phyloP scores from a whole-genome alignment of 2,797 vertebrate species.

The Leucoraja ocellata region DNA sequence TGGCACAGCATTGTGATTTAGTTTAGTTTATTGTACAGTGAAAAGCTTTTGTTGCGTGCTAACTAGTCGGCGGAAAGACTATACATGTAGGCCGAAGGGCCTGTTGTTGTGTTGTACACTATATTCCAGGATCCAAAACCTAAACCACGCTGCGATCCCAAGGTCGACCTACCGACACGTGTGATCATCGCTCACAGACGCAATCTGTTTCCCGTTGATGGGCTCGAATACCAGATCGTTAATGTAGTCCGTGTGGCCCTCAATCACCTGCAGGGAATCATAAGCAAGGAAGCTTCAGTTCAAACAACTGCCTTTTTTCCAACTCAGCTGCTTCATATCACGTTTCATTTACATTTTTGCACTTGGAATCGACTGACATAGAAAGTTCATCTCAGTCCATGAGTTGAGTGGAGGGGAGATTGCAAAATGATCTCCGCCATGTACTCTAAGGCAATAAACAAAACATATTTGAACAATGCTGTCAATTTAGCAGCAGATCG shows the following conservation, averaged over 20 bases:
- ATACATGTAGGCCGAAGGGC: too few relatives aligned
- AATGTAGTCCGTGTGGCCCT: slow-evolving; percentile 85
- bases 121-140: background rate
- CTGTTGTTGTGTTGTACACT: too few relatives aligned
- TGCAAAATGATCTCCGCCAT: background rate
- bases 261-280: slow-evolving; percentile 64
- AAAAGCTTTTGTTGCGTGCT: too few relatives aligned
- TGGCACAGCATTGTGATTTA: too few relatives aligned
- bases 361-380: slow-evolving; percentile 40
- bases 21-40: too few relatives aligned
- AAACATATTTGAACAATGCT: background rate
- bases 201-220: slow-evolving; percentile 80
- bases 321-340: slow-evolving; percentile 40
- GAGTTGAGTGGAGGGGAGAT: background rate
- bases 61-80: too few relatives aligned
- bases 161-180: slow-evolving; percentile 78
- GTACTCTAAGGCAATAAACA: too few relatives aligned
- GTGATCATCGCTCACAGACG: slow-evolving; percentile 94
- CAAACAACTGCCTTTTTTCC: slow-evolving; percentile 41
- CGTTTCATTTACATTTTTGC: slow-evolving; percentile 43
- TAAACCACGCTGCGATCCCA: slow-evolving; percentile 28
- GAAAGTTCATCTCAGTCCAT: background rate
- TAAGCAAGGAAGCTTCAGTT: slow-evolving; percentile 40
- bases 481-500: too few relatives aligned
- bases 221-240: slow-evolving; percentile 92